These are phyloP conservation scores for Mareca strepera DNA, from an alignment of 2,797 vertebrate genomes.

Conservation along the genomic window DNA sequence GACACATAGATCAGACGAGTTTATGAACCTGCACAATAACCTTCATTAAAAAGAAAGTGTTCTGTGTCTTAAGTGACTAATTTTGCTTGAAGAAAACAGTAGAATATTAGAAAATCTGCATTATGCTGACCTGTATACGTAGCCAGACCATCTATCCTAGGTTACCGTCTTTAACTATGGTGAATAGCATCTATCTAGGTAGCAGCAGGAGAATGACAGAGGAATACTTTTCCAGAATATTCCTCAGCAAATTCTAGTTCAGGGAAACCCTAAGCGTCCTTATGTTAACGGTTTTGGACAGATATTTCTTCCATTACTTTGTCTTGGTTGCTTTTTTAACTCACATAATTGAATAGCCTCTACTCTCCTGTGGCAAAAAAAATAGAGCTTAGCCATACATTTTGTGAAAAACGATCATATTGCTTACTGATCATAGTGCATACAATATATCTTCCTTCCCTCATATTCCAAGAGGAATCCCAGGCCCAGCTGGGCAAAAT, in stretches of 20 bases:
- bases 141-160: background rate
- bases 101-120: background rate
- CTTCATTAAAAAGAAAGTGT: background rate
- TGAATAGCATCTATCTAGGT: background rate
- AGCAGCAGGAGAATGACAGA: background rate
- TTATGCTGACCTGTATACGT: background rate
- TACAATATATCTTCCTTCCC: background rate
- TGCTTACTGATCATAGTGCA: background rate
- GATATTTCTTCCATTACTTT: background rate
- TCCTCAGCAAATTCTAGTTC: background rate
- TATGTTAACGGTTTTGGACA: background rate
- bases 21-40: background rate
- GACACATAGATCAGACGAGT: background rate
- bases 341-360: background rate
- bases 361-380: background rate
- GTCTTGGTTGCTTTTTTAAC: background rate
- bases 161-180: background rate
- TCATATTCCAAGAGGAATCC: background rate
- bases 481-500: background rate
- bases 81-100: background rate
- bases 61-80: background rate
- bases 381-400: background rate
- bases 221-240: background rate
- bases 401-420: background rate
- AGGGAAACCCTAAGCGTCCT: background rate